Percentiles rank a stretch among this genome's conserved stretches.
Evolutionary conservation across 2,797 vertebrate species (phyloP).

Genomic region (Labroides dimidiatus): DNA sequence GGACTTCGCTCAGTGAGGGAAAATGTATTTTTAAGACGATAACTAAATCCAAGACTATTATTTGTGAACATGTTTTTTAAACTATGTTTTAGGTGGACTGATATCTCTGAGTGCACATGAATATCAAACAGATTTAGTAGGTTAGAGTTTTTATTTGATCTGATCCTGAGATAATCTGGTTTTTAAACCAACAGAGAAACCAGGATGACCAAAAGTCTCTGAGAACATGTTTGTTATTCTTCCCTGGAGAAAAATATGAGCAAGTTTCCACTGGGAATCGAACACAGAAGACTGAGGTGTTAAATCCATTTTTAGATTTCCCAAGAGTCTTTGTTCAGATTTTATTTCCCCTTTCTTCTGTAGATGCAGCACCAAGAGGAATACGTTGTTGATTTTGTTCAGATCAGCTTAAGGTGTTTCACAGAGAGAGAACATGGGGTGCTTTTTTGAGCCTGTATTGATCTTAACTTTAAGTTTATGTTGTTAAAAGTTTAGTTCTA

Average conservation of each 20-base stretch:
- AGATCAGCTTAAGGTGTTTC: no score
- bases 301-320: slow-evolving; percentile 47
- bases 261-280: slow-evolving; percentile 28
- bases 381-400: no score
- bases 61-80: not conserved
- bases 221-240: slow-evolving; percentile 13
- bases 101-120: not conserved
- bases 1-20: not conserved
- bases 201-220: slow-evolving; percentile 15
- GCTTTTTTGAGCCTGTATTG: not conserved
- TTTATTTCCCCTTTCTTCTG: no score
- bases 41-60: not conserved
- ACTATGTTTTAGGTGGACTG: not conserved
- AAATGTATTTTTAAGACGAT: no score
- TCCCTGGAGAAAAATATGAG: slow-evolving; percentile 25
- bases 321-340: slow-evolving; percentile 8
- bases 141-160: slow-evolving; percentile 3
- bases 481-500: slow-evolving; percentile 4
- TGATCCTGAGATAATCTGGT: not conserved
- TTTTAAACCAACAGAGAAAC: slow-evolving; percentile 4
- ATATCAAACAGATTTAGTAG: not conserved
- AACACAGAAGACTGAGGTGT: slow-evolving; percentile 26
- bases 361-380: no score
- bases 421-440: not conserved
- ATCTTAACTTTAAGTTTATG: slow-evolving; percentile 1